Base-by-base conservation (phyloP, 2,888 invertebrate genomes). In the Disparrhopalites patrizii region DNA sequence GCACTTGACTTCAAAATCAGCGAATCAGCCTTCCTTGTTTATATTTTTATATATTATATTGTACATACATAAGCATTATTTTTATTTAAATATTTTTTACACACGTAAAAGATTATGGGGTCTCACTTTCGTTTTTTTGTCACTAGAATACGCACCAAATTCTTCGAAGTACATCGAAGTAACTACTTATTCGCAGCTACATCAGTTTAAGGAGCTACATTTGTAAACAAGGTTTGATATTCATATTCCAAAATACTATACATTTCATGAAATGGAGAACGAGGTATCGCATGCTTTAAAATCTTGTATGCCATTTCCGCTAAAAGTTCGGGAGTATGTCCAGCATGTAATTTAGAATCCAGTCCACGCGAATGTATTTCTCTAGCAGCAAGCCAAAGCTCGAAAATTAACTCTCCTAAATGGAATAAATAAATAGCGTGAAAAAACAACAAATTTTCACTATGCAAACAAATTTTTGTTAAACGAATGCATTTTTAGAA, bases 331-430 rank as follows among this genome's bases (percentile, higher is more conserved):
- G 31, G 31, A 15, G 20, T 10, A 28, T 62, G 23, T 13, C n/a
- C 5, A 18, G 15, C 43, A 43, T 15, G 4, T 10, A 5, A 10
- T 4, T 43, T n/a, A 18, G 8, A 20, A 20, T 56, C 3, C 13
- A 56, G 15, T 18, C 56, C 36, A 62, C 65, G 0, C 1, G 23
- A 31, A 58, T 25, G 15, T 5, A 72, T 60, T 58, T 68, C 68
- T n/a, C 38, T 40, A 1, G 70, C 43, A 3, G 62, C 50, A 15
- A 33, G 27, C 72, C 72, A 72, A 15, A 69, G n/a, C 47, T 73
- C 72, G 43, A 73, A 73, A 15, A 70, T 47, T n/a, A 72, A 36
- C 1, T 67, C 61, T 18, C 73, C 73, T 73, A 55, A 15, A 47
- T 23, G 58, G 27, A 31, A 25, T 20, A 38, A 27, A 30, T 40